A percentile compares a stretch with the other conserved stretches of the same genome.
Evolutionary conservation across 2,797 vertebrate species (phyloP).

Genomic region (Betta splendens): DNA sequence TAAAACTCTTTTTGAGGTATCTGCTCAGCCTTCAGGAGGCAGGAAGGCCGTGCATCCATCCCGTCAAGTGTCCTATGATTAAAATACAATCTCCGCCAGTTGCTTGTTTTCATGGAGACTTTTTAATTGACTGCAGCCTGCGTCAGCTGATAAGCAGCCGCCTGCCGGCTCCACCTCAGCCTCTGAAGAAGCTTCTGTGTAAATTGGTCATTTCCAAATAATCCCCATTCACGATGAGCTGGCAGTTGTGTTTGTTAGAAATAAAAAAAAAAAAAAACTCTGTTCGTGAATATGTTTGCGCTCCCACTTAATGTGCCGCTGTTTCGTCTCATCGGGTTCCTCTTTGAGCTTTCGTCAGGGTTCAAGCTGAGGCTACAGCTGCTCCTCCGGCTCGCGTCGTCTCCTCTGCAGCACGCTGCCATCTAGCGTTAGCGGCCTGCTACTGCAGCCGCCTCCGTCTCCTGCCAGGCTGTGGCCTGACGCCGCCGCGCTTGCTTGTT

Average conservation of each 20-base stretch:
- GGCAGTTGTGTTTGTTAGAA: background rate
- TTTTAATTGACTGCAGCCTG: background rate
- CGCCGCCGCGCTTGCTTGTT: too few relatives aligned
- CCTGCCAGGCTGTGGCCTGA: too few relatives aligned
- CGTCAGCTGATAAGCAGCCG: constrained; percentile 8
- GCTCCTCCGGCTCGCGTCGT: background rate
- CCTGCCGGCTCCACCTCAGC: background rate
- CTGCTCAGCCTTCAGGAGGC: too few relatives aligned
- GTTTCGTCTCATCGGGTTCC: constrained; percentile 3
- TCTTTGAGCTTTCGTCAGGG: constrained; percentile 10
- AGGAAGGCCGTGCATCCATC: too few relatives aligned
- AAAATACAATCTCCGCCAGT: too few relatives aligned
- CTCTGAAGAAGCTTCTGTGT: background rate
- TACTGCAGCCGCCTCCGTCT: constrained; percentile 37
- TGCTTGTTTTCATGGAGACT: too few relatives aligned
- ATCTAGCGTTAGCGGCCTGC: constrained; percentile 56
- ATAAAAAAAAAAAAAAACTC: too few relatives aligned
- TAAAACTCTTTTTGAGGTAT: too few relatives aligned
- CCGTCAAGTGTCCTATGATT: too few relatives aligned
- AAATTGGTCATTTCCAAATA: constrained; percentile 15
- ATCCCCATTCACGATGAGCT: background rate
- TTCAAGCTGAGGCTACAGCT: constrained; percentile 56
- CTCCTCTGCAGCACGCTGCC: constrained; percentile 69
- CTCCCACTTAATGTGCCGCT: too few relatives aligned
- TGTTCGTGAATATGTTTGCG: too few relatives aligned